Conservation (phyloP, 2,888 invertebrate species). For the Hofmannophila pseudospretella region DNA sequence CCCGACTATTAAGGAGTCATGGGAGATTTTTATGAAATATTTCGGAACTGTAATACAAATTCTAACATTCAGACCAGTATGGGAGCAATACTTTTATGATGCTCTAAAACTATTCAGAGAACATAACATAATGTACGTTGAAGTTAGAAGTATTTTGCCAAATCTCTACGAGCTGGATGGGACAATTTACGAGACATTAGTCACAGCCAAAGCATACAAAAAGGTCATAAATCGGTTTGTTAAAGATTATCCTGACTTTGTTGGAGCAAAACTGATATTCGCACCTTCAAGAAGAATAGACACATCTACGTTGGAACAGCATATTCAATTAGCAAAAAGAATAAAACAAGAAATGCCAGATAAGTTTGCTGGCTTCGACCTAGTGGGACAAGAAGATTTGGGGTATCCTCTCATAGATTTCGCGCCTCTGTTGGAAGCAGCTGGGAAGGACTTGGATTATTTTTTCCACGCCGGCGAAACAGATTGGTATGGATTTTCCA, state of each 20-base stretch:
- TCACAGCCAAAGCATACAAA: conserved; percentile 79
- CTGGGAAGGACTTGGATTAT: conserved; percentile 76
- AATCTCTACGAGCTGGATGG: conserved; percentile 82
- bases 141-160: conserved; percentile 81
- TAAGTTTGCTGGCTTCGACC: conserved; percentile 86
- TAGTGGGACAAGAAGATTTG: conserved; percentile 88
- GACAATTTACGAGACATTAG: conserved; percentile 64
- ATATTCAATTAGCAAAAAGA: conserved; percentile 51
- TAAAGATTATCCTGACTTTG: conserved; percentile 79
- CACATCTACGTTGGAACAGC: conserved; percentile 45
- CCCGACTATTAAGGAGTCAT: conserved; percentile 74
- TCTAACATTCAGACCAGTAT: conserved; percentile 80
- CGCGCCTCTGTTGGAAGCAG: conserved; percentile 68
- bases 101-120: conserved; percentile 79
- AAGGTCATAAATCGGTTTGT: conserved; percentile 77
- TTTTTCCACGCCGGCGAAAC: conserved; percentile 92
- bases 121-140: conserved; percentile 84
- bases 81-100: conserved; percentile 81
- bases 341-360: conserved; percentile 77
- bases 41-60: conserved; percentile 75
- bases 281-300: conserved; percentile 77
- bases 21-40: conserved; percentile 76
- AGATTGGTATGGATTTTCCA: conserved; percentile 81
- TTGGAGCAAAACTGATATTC: conserved; percentile 83
- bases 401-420: conserved; percentile 81